These are phyloP conservation scores for Protophormia terraenovae DNA, from an alignment of 2,888 invertebrate genomes.

Conservation along the genomic window DNA sequence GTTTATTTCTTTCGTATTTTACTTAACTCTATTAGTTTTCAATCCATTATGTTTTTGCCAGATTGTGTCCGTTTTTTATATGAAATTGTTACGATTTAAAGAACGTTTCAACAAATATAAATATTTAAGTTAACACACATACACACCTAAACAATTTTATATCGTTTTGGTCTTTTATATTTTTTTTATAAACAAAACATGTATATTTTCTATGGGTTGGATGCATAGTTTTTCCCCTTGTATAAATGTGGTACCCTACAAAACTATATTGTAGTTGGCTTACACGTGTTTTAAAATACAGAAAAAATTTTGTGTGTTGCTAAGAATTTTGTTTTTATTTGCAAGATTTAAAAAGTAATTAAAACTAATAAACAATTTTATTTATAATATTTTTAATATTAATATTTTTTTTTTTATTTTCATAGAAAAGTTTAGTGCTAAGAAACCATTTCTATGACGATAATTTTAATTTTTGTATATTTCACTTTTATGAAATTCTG, in stretches of 20 bases:
- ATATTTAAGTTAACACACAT: not conserved
- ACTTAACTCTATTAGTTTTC: constrained; percentile 45
- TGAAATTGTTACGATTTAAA: constrained; percentile 38
- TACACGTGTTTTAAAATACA: not conserved
- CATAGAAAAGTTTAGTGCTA: too few relatives aligned
- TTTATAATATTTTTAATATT: too few relatives aligned
- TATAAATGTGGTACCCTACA: not conserved
- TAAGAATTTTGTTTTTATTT: not conserved
- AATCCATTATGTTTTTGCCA: constrained; percentile 49
- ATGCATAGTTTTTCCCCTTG: not conserved
- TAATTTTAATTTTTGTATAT: too few relatives aligned
- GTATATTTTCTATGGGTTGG: not conserved
- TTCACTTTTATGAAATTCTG: too few relatives aligned
- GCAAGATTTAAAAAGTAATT: not conserved
- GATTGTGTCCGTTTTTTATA: constrained; percentile 43
- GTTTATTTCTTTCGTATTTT: not conserved
- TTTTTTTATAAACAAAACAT: not conserved
- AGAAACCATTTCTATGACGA: too few relatives aligned
- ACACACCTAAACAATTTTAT: not conserved
- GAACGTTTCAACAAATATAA: constrained; percentile 8
- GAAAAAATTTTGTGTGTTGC: not conserved
- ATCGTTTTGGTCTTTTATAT: not conserved
- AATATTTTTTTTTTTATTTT: not conserved
- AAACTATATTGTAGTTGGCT: not conserved
- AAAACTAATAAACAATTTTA: not conserved